Evolutionary conservation across 2,113 vertebrate genomes (phyloP).

Genomic region (Girardinichthys multiradiatus): DNA sequence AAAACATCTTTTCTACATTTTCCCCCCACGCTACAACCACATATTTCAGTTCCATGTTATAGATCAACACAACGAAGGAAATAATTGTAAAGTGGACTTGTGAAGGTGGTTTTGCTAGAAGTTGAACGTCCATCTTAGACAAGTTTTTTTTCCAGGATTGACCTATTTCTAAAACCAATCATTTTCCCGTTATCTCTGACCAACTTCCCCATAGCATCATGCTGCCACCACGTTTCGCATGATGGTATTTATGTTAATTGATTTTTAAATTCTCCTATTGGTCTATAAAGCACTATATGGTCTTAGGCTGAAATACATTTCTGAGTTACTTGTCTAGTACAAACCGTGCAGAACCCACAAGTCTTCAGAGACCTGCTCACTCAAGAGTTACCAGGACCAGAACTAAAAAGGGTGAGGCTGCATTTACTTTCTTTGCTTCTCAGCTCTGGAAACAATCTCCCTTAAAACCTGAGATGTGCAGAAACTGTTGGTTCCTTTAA

Average conservation of each 20-base stretch:
- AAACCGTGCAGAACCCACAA: background rate
- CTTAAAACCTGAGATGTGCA: background rate
- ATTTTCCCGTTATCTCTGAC: background rate
- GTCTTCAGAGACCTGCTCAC: too few species aligned
- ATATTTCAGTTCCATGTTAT: too few species aligned
- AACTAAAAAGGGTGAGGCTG: background rate
- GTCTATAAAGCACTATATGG: background rate
- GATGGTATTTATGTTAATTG: background rate
- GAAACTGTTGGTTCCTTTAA: background rate
- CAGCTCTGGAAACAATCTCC: background rate
- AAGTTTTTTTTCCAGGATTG: background rate
- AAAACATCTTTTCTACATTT: background rate
- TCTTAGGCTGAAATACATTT: background rate
- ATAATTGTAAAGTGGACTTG: background rate
- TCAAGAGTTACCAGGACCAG: background rate
- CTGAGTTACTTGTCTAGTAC: background rate
- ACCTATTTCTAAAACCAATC: background rate
- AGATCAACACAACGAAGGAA: background rate
- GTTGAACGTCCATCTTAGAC: background rate
- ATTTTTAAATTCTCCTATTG: background rate
- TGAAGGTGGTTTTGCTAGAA: background rate
- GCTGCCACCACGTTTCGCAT: background rate
- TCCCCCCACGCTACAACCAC: too few species aligned
- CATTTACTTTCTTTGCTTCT: background rate
- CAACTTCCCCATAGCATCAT: background rate